Conservation (phyloP, 2,888 invertebrate species). For the Scelioninae gen. 2 region DNA sequence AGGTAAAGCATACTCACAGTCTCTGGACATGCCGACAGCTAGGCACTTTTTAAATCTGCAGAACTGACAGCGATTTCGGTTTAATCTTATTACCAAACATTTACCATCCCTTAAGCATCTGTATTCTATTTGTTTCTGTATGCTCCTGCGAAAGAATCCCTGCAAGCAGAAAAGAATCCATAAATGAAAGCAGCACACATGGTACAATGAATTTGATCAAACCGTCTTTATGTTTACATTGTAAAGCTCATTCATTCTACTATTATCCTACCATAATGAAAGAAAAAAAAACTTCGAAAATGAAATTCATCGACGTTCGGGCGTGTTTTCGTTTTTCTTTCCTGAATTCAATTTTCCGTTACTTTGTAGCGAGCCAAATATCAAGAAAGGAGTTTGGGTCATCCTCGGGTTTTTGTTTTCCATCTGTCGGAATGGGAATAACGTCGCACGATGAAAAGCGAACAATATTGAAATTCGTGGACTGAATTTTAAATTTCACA, state of each 20-base stretch:
- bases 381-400: conserved; percentile 19
- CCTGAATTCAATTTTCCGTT: conserved; percentile 28
- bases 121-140: conserved; percentile 97
- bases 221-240: conserved; percentile 9
- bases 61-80: conserved; percentile 96
- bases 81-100: conserved; percentile 94
- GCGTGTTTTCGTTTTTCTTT: background rate
- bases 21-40: conserved; percentile 96
- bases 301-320: background rate
- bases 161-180: conserved; percentile 75
- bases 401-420: conserved; percentile 23
- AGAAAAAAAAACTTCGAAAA: conserved; percentile 2
- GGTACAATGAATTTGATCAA: too few relatives aligned
- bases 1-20: conserved; percentile 91
- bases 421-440: conserved; percentile 18
- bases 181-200: conserved; percentile 11
- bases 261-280: conserved; percentile 6
- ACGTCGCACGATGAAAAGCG: conserved; percentile 22
- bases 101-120: conserved; percentile 95
- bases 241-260: background rate
- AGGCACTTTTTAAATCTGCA: conserved; percentile 98
- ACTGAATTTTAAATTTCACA: conserved; percentile 27
- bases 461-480: conserved; percentile 42
- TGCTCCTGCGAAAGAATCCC: conserved; percentile 97
- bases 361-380: conserved; percentile 20